phyloP scores from a whole-genome alignment of 1,140 invertebrate genomes.

The Lithobius niger region DNA sequence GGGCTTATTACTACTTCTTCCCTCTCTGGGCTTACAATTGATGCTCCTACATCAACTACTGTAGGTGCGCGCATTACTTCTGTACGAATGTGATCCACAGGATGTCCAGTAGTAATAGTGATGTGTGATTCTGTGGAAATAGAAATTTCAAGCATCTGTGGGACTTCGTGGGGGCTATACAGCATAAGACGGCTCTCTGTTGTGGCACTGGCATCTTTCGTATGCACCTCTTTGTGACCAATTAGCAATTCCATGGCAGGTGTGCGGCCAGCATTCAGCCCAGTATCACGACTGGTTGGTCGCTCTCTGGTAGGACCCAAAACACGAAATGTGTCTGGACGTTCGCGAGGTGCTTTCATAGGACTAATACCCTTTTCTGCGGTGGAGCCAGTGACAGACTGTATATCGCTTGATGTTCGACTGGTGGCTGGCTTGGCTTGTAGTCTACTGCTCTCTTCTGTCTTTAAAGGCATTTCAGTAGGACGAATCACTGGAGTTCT shows the following conservation, averaged over 20 bases:
- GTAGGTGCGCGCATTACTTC: not conserved
- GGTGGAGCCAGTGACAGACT: too few relatives aligned
- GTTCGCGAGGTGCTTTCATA: not conserved
- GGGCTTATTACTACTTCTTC: not conserved
- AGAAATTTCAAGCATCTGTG: conserved; percentile 33
- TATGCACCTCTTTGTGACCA: conserved; percentile 37
- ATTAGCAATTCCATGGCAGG: conserved; percentile 37
- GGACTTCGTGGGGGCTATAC: conserved; percentile 31
- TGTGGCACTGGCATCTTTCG: conserved; percentile 35
- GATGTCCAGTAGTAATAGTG: conserved; percentile 30
- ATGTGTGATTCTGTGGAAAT: conserved; percentile 39
- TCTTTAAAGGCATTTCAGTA: too few relatives aligned
- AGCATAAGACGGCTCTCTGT: conserved; percentile 37
- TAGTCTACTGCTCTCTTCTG: too few relatives aligned
- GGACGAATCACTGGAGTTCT: too few relatives aligned
- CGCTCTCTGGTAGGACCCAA: not conserved
- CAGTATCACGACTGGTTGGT: not conserved
- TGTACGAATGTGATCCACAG: conserved; percentile 13
- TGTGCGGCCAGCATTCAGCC: not conserved
- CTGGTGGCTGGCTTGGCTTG: not conserved
- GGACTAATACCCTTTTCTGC: not conserved
- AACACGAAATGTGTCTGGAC: not conserved
- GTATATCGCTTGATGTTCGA: not conserved
- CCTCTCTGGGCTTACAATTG: not conserved
- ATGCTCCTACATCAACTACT: not conserved